Percentiles rank a stretch among this genome's conserved stretches.
Evolutionary conservation across 2,888 invertebrate species (phyloP).

Genomic region (Subacronicta megacephala): DNA sequence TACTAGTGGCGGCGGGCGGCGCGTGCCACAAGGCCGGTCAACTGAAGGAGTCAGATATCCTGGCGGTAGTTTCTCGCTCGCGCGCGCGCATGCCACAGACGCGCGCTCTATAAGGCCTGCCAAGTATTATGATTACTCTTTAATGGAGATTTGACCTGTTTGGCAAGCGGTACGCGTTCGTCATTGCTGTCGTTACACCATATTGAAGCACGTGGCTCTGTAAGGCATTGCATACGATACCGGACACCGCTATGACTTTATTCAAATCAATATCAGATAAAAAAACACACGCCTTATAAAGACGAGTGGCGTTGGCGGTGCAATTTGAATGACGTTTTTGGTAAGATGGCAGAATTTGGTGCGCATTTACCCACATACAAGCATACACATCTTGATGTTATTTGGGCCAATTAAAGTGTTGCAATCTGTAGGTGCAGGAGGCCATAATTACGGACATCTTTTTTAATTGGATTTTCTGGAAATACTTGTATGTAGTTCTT

Average conservation of each 20-base stretch:
- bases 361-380: constrained; percentile 62
- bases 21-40: constrained; percentile 88
- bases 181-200: constrained; percentile 74
- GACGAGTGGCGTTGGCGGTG: constrained; percentile 57
- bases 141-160: constrained; percentile 72
- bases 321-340: constrained; percentile 78
- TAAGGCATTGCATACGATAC: constrained; percentile 72
- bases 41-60: constrained; percentile 78
- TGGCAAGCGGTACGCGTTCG: constrained; percentile 70
- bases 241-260: constrained; percentile 80
- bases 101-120: constrained; percentile 71
- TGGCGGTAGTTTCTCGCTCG: constrained; percentile 70
- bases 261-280: constrained; percentile 74
- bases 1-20: constrained; percentile 71
- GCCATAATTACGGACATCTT: constrained; percentile 23
- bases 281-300: constrained; percentile 70
- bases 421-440: constrained; percentile 33
- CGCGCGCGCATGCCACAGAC: constrained; percentile 44
- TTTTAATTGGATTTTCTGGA: constrained; percentile 41
- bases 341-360: constrained; percentile 69
- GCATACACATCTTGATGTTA: constrained; percentile 38
- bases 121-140: constrained; percentile 72
- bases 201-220: constrained; percentile 71
- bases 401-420: constrained; percentile 50
- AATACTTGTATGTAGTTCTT: constrained; percentile 20